A percentile compares a stretch with the other conserved stretches of the same genome.
Evolutionary conservation across 2,888 invertebrate species (phyloP).

Genomic region (Choreutis nemorana): DNA sequence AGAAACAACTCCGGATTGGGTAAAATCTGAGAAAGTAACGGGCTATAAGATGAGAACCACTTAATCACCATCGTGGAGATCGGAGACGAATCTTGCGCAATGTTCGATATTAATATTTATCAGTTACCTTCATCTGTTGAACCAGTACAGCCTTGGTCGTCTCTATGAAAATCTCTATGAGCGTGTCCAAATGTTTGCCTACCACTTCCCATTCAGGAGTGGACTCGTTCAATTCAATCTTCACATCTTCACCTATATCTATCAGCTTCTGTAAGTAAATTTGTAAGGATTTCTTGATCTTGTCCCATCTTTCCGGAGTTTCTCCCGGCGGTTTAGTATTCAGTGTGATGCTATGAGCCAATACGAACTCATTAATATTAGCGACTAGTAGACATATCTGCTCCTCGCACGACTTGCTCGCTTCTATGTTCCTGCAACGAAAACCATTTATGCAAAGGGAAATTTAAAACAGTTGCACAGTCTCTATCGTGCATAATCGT

Average conservation of each 20-base stretch:
- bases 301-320: constrained; percentile 57
- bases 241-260: constrained; percentile 57
- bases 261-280: constrained; percentile 52
- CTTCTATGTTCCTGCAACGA: constrained; percentile 44
- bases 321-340: constrained; percentile 59
- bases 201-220: constrained; percentile 44
- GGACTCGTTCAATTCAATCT: constrained; percentile 51
- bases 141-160: constrained; percentile 66
- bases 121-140: constrained; percentile 64
- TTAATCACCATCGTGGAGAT: too few species aligned
- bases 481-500: too few species aligned
- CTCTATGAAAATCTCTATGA: constrained; percentile 64
- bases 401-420: constrained; percentile 33
- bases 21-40: too few species aligned
- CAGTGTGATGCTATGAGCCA: constrained; percentile 57
- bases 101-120: too few species aligned
- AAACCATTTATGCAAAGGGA: not conserved
- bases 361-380: constrained; percentile 65
- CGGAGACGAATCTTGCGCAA: too few species aligned
- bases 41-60: too few species aligned
- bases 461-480: too few species aligned
- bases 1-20: too few species aligned
- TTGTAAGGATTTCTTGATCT: constrained; percentile 52
- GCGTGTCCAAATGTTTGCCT: constrained; percentile 48
- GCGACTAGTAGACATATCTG: constrained; percentile 59